These are phyloP conservation scores for Strigamia crassipes DNA, from an alignment of 2,888 invertebrate genomes.

Conservation along the genomic window DNA sequence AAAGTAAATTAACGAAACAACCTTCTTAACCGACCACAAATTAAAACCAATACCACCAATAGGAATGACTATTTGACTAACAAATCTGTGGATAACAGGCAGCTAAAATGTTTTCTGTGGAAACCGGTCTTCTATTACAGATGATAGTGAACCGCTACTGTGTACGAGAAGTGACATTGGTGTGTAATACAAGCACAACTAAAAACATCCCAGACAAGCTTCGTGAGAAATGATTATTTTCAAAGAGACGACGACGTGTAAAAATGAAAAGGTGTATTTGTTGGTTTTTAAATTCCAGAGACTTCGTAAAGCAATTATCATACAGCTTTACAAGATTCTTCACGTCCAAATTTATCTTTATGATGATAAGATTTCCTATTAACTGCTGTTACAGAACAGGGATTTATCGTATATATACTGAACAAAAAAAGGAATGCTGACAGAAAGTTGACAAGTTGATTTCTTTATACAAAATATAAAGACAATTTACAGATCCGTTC, in stretches of 20 bases:
- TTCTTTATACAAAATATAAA: constrained; percentile 18
- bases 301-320: constrained; percentile 27
- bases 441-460: constrained; percentile 26
- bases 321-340: constrained; percentile 34
- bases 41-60: not conserved
- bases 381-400: constrained; percentile 7
- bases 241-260: not conserved
- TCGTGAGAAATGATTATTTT: not conserved
- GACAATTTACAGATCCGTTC: constrained; percentile 37
- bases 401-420: not conserved
- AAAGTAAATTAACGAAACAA: not conserved
- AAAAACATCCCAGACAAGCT: not conserved
- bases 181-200: not conserved
- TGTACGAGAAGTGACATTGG: not conserved
- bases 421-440: not conserved
- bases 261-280: not conserved
- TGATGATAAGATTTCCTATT: constrained; percentile 18
- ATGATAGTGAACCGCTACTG: not conserved
- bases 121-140: constrained; percentile 3
- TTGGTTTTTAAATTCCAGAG: not conserved
- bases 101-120: constrained; percentile 26
- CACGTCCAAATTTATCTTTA: constrained; percentile 35
- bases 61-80: not conserved
- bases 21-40: not conserved
- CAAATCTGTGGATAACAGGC: constrained; percentile 12